Conservation (phyloP, 1,140 invertebrate genomes). For the Amyelois transitella region DNA sequence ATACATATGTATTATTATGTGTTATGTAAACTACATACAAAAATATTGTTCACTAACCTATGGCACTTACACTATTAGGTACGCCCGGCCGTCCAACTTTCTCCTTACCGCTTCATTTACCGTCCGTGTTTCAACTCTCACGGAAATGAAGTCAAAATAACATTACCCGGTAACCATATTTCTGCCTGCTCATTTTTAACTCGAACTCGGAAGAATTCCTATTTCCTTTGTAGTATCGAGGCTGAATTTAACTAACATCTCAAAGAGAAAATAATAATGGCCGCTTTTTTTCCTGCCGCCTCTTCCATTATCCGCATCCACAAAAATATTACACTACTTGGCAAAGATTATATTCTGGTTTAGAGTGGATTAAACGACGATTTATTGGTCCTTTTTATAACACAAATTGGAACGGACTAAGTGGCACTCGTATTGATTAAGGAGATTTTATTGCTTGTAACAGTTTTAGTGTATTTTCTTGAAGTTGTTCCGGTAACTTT, state of each 20-base stretch:
- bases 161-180: too few relatives aligned
- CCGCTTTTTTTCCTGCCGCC: background rate
- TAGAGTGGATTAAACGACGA: background rate
- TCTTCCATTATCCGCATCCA: background rate
- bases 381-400: background rate
- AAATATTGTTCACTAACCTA: too few relatives aligned
- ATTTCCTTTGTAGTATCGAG: background rate
- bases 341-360: background rate
- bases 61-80: too few relatives aligned
- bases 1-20: too few relatives aligned
- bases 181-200: background rate
- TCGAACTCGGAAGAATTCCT: background rate
- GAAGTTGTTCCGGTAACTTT: too few relatives aligned
- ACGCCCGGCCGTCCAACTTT: too few relatives aligned
- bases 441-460: background rate
- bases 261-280: background rate
- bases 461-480: too few relatives aligned
- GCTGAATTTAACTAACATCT: background rate
- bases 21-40: too few relatives aligned
- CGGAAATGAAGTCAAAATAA: too few relatives aligned
- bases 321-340: background rate
- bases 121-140: too few relatives aligned
- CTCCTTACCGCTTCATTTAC: too few relatives aligned
- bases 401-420: background rate
- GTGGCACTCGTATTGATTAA: background rate